Evolutionary conservation across 2,113 vertebrate genomes (phyloP).

Genomic region (Hystrix brachyura): DNA sequence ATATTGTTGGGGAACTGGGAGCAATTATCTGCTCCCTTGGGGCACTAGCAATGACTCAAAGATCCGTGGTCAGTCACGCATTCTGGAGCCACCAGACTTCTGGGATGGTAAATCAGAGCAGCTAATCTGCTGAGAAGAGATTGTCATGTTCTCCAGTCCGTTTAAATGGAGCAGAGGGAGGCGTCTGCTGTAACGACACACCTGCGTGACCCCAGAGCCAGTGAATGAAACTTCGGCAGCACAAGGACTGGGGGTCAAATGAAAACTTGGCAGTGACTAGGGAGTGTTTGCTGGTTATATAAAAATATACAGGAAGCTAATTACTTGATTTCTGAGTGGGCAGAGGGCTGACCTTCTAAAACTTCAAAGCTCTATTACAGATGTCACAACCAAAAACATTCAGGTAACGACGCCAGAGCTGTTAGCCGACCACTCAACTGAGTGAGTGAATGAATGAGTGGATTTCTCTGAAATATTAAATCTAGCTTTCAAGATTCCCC

Average conservation of each 20-base stretch:
- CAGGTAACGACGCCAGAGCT: slow-evolving; percentile 59
- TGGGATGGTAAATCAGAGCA: background rate
- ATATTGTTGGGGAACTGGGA: background rate
- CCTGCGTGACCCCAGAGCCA: background rate
- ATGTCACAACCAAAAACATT: slow-evolving; percentile 51
- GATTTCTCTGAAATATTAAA: slow-evolving; percentile 66
- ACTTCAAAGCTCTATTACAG: slow-evolving; percentile 41
- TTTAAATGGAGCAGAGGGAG: slow-evolving; percentile 46
- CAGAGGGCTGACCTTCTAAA: slow-evolving; percentile 45
- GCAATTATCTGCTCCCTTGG: background rate
- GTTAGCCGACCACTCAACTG: slow-evolving; percentile 44
- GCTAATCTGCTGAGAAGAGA: slow-evolving; percentile 52
- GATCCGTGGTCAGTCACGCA: background rate
- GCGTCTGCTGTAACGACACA: background rate
- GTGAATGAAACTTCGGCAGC: slow-evolving; percentile 16
- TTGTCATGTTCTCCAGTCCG: slow-evolving; percentile 17
- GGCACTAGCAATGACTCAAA: background rate
- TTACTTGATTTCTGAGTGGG: slow-evolving; percentile 30
- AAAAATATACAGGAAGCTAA: slow-evolving; percentile 56
- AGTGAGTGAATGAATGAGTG: slow-evolving; percentile 63
- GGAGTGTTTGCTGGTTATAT: background rate
- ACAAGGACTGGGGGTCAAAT: background rate
- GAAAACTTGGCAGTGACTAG: slow-evolving; percentile 1
- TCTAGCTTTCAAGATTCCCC: slow-evolving; percentile 71
- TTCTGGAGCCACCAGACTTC: background rate